Evolutionary conservation across 2,113 vertebrate species (phyloP).

Genomic region (Sialia sialis): DNA sequence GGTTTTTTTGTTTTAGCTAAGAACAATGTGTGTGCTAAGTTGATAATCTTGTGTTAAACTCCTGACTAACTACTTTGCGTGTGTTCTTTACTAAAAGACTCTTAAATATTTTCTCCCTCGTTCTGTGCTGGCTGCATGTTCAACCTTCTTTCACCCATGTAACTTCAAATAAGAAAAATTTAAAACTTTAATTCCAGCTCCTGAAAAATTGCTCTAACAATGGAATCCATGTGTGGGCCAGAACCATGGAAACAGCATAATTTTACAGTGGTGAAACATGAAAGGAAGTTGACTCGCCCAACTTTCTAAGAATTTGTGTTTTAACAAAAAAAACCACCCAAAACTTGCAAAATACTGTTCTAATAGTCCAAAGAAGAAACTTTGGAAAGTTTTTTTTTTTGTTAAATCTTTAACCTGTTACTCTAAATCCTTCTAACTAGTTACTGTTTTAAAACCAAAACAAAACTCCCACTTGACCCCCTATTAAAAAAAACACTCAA

Average conservation of each 20-base stretch:
- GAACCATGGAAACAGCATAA: slow-evolving; percentile 12
- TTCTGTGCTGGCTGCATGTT: neutral
- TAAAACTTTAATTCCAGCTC: neutral
- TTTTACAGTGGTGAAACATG: neutral
- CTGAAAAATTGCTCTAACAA: neutral
- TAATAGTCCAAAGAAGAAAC: neutral
- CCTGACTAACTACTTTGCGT: neutral
- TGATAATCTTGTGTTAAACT: neutral
- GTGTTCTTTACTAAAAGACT: neutral
- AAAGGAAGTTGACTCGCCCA: neutral
- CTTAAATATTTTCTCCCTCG: neutral
- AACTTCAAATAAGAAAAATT: neutral
- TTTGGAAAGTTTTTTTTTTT: fast-evolving
- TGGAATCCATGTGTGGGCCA: slow-evolving; percentile 34
- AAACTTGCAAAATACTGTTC: neutral
- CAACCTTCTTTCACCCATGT: neutral
- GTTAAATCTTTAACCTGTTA: neutral
- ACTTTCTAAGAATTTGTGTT: slow-evolving; percentile 14
- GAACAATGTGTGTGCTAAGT: neutral
- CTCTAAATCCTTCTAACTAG: neutral
- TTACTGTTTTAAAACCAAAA: fast-evolving
- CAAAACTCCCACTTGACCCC: neutral
- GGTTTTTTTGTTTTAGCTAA: neutral
- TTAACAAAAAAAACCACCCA: neutral
- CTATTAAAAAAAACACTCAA: too few relatives aligned